Conservation (phyloP, 2,888 invertebrate genomes). For the Standfussiana lucernea region DNA sequence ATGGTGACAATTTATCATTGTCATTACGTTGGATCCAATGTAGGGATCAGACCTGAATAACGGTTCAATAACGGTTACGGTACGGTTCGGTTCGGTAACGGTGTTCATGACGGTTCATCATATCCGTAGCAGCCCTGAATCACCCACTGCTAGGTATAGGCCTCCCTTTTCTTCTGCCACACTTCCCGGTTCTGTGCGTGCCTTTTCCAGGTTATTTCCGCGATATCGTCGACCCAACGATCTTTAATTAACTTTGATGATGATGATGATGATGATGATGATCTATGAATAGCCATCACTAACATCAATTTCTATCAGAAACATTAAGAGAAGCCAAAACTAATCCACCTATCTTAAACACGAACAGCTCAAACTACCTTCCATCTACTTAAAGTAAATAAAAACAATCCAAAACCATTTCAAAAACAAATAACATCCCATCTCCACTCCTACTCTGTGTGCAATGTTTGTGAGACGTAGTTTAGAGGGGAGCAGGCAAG, state of each 20-base stretch:
- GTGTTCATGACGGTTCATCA: too few species aligned
- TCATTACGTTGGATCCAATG: background rate
- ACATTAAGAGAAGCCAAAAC: background rate
- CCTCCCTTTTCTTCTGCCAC: too few species aligned
- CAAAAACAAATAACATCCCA: constrained; percentile 41
- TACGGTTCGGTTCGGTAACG: too few species aligned
- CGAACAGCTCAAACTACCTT: background rate
- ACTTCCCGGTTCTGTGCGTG: too few species aligned
- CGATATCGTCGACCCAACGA: too few species aligned
- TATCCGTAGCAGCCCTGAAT: too few species aligned
- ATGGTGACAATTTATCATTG: background rate
- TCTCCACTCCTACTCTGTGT: constrained; percentile 74
- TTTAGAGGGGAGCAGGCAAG: constrained; percentile 43
- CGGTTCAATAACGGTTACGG: too few species aligned
- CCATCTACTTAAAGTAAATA: constrained; percentile 20
- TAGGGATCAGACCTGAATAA: background rate
- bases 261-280: too few species aligned
- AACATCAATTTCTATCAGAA: background rate
- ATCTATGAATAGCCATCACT: background rate
- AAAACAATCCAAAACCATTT: constrained; percentile 13
- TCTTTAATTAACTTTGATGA: too few species aligned
- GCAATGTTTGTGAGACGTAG: constrained; percentile 73
- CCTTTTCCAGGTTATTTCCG: too few species aligned
- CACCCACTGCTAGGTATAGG: too few species aligned
- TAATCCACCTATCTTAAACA: background rate